Evolutionary conservation across 2,113 vertebrate species (phyloP).

Genomic region (Thamnaconus septentrionalis): DNA sequence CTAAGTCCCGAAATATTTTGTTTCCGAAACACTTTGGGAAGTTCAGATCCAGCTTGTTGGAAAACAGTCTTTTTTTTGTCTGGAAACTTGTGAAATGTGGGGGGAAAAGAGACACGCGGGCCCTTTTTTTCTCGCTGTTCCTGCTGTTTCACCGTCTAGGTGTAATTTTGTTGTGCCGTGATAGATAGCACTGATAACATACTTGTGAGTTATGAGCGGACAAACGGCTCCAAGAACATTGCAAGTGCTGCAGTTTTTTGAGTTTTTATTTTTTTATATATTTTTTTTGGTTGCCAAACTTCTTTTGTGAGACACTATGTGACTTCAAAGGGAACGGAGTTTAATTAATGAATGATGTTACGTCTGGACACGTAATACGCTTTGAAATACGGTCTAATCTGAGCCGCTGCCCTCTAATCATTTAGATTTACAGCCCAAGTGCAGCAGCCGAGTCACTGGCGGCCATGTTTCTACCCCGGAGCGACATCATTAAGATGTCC

Average conservation of each 20-base stretch:
- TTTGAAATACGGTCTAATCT: slow-evolving; percentile 65
- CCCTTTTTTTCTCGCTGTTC: too few species aligned
- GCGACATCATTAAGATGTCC: slow-evolving; percentile 23
- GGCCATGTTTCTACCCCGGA: slow-evolving; percentile 23
- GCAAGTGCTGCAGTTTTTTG: slow-evolving; percentile 50
- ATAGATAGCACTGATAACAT: slow-evolving; percentile 43
- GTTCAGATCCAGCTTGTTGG: too few species aligned
- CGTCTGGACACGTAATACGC: slow-evolving; percentile 57
- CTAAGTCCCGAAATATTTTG: too few species aligned
- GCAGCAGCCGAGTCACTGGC: slow-evolving; percentile 33
- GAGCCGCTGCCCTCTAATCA: slow-evolving; percentile 54
- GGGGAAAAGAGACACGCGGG: too few species aligned
- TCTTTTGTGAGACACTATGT: slow-evolving; percentile 55
- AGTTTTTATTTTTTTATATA: too few species aligned
- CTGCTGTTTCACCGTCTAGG: neutral
- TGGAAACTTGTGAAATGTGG: too few species aligned
- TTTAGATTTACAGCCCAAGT: slow-evolving; percentile 63
- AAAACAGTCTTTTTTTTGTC: too few species aligned
- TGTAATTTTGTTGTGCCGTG: slow-evolving; percentile 35
- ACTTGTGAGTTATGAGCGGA: slow-evolving; percentile 50
- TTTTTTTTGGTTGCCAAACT: slow-evolving; percentile 32
- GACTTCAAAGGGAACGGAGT: slow-evolving; percentile 50
- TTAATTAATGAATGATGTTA: slow-evolving; percentile 65
- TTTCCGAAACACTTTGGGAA: too few species aligned
- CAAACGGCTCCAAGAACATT: slow-evolving; percentile 48